Percentiles rank a stretch among this genome's conserved stretches.
phyloP scores from a whole-genome alignment of 2,797 vertebrate genomes.

The Otolemur crassicaudatus region DNA sequence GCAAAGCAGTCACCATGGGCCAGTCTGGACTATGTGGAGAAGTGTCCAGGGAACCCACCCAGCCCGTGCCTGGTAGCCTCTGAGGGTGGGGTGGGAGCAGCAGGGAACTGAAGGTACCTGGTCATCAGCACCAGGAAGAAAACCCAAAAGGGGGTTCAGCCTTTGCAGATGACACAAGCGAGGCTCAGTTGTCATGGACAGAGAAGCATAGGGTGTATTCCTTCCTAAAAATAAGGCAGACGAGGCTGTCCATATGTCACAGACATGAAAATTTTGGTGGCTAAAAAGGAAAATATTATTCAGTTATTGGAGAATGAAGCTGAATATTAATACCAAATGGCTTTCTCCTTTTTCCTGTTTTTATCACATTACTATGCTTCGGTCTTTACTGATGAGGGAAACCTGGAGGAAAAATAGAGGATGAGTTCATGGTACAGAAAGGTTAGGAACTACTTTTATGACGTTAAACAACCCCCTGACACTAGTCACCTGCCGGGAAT shows the following conservation, averaged over 20 bases:
- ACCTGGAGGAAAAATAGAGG: conserved; percentile 41
- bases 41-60: too few species aligned
- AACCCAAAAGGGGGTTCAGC: not conserved
- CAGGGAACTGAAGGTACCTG: too few species aligned
- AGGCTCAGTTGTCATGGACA: not conserved
- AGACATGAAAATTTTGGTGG: rapidly evolving
- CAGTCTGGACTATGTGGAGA: not conserved
- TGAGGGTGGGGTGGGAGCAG: rapidly evolving
- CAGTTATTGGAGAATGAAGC: not conserved
- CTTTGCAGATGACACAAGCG: too few species aligned
- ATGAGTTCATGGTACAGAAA: not conserved
- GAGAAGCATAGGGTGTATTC: rapidly evolving
- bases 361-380: conserved; percentile 72
- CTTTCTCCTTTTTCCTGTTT: conserved; percentile 75
- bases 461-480: rapidly evolving
- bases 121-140: not conserved
- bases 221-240: rapidly evolving
- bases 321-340: conserved; percentile 55
- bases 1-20: too few species aligned
- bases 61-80: too few species aligned
- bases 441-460: not conserved
- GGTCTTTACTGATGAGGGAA: conserved; percentile 73
- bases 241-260: too few species aligned
- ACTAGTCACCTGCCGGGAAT: not conserved
- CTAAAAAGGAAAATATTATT: not conserved